phyloP scores from a whole-genome alignment of 2,888 invertebrate species.

The Ichneumoninae sp. region DNA sequence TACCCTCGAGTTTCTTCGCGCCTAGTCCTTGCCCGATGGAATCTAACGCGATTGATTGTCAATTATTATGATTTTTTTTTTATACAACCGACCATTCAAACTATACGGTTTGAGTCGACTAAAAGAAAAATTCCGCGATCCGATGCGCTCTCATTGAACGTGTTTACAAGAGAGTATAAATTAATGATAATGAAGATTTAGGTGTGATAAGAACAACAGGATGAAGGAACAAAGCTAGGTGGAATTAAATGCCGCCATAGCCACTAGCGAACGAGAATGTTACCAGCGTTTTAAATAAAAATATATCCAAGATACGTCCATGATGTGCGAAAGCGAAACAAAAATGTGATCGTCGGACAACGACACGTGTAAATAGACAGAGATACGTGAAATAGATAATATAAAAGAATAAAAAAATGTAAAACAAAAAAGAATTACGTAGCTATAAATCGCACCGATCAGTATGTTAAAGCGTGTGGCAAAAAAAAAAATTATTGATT shows the following conservation, averaged over 20 bases:
- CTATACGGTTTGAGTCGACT: slow-evolving; percentile 26
- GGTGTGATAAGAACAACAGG: slow-evolving; percentile 13
- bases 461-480: slow-evolving; percentile 25
- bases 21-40: slow-evolving; percentile 62
- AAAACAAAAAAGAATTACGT: slow-evolving; percentile 33
- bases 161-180: slow-evolving; percentile 18
- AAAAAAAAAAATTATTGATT: background rate
- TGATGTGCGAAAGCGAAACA: slow-evolving; percentile 50
- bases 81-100: slow-evolving; percentile 27
- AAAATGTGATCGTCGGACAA: slow-evolving; percentile 60
- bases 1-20: slow-evolving; percentile 48
- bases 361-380: slow-evolving; percentile 62
- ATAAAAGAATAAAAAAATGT: background rate
- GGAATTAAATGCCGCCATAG: background rate
- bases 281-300: slow-evolving; percentile 51
- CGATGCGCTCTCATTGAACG: slow-evolving; percentile 35
- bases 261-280: slow-evolving; percentile 38
- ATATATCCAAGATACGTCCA: slow-evolving; percentile 51
- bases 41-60: slow-evolving; percentile 29
- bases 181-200: background rate
- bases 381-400: slow-evolving; percentile 23
- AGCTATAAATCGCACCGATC: slow-evolving; percentile 45
- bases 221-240: background rate
- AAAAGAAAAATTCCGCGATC: slow-evolving; percentile 14
- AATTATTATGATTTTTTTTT: slow-evolving; percentile 36